Evolutionary conservation across 2,113 vertebrate species (phyloP).

Genomic region (Nothoprocta perdicaria): DNA sequence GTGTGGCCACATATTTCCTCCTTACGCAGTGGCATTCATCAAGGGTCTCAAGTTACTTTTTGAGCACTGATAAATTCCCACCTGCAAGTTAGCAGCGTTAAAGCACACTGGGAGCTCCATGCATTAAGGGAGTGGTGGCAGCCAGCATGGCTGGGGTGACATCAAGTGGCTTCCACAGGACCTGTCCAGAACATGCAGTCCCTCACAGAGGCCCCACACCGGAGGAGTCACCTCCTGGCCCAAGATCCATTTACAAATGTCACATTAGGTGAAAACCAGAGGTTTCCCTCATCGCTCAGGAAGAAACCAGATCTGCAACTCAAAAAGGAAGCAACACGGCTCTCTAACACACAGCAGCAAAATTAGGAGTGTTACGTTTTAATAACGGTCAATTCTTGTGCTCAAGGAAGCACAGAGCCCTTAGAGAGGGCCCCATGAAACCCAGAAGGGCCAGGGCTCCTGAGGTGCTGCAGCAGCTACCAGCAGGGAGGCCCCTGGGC

Average conservation of each 20-base stretch:
- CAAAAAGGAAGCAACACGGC: no score
- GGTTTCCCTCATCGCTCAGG: no score
- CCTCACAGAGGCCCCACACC: neutral
- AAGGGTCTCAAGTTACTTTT: conserved; percentile 58
- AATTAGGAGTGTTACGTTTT: no score
- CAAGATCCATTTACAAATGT: neutral
- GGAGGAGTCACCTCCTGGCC: neutral
- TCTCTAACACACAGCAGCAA: no score
- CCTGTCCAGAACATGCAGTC: accelerated
- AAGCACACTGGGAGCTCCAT: neutral
- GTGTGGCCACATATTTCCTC: neutral
- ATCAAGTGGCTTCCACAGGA: neutral
- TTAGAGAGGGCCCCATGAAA: no score
- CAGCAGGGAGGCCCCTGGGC: no score
- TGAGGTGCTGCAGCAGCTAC: no score
- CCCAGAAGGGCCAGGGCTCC: no score
- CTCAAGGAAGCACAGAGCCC: no score
- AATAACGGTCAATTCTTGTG: no score
- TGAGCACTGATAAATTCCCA: conserved; percentile 50
- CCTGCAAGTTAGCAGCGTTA: conserved; percentile 40
- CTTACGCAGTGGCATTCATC: conserved; percentile 23
- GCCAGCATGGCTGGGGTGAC: neutral
- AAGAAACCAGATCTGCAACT: no score
- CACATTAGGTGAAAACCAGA: no score
- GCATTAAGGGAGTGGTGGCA: neutral